Evolutionary conservation across 2,888 invertebrate species (phyloP).

Genomic region (Itoplectis maculator): DNA sequence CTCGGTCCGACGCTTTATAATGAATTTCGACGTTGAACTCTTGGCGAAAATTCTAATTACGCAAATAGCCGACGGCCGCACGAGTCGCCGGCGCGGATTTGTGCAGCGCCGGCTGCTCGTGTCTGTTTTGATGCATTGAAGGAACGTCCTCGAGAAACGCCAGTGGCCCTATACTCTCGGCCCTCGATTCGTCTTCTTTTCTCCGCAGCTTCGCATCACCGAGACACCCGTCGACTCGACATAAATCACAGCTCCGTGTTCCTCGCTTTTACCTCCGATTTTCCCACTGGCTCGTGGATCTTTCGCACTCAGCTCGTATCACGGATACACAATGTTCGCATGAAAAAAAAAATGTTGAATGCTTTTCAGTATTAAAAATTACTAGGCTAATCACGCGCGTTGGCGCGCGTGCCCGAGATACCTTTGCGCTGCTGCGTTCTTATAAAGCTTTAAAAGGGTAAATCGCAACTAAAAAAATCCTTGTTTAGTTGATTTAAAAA

Average conservation of each 20-base stretch:
- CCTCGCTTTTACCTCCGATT: too few species aligned
- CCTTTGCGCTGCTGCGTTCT: too few species aligned
- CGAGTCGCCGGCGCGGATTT: not conserved
- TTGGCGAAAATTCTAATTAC: conserved; percentile 50
- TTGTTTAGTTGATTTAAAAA: too few species aligned
- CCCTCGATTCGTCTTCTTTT: conserved; percentile 1
- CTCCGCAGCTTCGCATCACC: not conserved
- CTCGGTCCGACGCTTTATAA: not conserved
- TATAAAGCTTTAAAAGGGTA: too few species aligned
- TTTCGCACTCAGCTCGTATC: not conserved
- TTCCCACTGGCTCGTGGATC: too few species aligned
- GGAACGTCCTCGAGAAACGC: conserved; percentile 7
- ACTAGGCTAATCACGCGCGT: too few species aligned
- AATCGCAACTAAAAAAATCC: too few species aligned
- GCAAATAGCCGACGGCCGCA: conserved; percentile 24
- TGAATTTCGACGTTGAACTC: conserved; percentile 17
- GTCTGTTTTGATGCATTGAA: conserved; percentile 6
- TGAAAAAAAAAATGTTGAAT: not conserved
- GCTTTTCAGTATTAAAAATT: too few species aligned
- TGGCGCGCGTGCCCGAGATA: too few species aligned
- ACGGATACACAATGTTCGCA: not conserved
- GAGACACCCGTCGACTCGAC: not conserved
- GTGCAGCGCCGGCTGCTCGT: not conserved
- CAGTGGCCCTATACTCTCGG: not conserved
- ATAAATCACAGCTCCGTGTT: not conserved